Conservation (phyloP, 2,888 invertebrate genomes). For the Euplagia quadripunctaria region DNA sequence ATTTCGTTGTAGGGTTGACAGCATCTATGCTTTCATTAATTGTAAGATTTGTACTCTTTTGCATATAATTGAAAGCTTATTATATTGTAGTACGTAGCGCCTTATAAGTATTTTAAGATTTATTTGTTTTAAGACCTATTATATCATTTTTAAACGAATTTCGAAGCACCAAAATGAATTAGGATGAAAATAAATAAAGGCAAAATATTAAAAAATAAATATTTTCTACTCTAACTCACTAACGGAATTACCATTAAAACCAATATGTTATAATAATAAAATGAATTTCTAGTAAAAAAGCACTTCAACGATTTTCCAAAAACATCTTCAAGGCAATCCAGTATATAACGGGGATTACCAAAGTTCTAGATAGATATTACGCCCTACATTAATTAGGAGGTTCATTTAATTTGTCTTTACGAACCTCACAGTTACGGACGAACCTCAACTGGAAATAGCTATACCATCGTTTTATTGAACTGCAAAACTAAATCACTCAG, state of each 20-base stretch:
- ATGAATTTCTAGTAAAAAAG: background rate
- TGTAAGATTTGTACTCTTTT: too few species aligned
- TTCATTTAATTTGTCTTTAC: background rate
- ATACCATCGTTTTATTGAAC: slow-evolving; percentile 13
- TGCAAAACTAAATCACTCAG: slow-evolving; percentile 17
- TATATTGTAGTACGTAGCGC: too few species aligned
- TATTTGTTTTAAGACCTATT: too few species aligned
- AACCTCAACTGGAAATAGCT: background rate
- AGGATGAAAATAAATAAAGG: background rate
- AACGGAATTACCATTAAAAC: too few species aligned
- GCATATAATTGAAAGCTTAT: too few species aligned
- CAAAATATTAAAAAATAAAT: background rate
- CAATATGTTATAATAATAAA: background rate
- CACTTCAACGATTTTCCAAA: background rate
- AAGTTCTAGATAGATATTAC: background rate
- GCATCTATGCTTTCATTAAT: too few species aligned
- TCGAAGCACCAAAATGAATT: background rate
- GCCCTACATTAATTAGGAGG: background rate
- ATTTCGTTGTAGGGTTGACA: too few species aligned
- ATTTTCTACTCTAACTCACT: background rate
- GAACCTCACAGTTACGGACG: background rate
- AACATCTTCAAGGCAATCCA: background rate
- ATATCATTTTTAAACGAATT: background rate
- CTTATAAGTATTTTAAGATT: too few species aligned
- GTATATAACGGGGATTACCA: background rate